Conservation (phyloP, 2,113 vertebrate species). For the Lycaon pictus region DNA sequence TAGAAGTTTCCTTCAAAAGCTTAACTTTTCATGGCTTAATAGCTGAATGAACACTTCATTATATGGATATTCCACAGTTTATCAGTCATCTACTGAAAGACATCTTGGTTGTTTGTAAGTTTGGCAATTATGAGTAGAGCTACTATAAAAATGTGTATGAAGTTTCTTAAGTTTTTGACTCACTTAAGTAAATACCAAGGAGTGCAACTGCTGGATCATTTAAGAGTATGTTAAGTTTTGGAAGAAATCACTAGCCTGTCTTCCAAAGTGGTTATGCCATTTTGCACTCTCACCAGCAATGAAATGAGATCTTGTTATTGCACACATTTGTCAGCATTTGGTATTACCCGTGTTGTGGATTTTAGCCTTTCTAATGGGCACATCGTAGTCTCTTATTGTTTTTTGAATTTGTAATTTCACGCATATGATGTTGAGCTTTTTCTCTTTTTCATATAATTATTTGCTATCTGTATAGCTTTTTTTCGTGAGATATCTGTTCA, state of each 20-base stretch:
- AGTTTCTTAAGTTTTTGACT: slow-evolving; percentile 37
- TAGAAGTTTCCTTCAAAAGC: not conserved
- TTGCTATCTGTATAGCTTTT: not conserved
- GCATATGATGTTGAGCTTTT: not conserved
- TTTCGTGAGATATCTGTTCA: not conserved
- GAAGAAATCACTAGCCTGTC: not conserved
- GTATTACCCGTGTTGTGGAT: not conserved
- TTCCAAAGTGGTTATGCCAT: not conserved
- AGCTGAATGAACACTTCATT: not conserved
- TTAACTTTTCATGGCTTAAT: not conserved
- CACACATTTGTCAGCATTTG: not conserved
- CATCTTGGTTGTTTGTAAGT: slow-evolving; percentile 5
- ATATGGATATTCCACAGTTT: not conserved
- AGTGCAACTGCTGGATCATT: not conserved
- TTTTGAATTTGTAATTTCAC: not conserved
- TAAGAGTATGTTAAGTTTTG: not conserved
- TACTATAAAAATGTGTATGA: not conserved
- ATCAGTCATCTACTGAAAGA: not conserved
- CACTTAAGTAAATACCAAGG: not conserved
- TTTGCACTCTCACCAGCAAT: not conserved
- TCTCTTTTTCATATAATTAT: not conserved
- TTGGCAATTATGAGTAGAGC: not conserved
- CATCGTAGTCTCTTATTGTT: not conserved
- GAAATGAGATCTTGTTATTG: not conserved
- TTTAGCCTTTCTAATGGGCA: not conserved